phyloP scores from a whole-genome alignment of 2,888 invertebrate genomes.

The Hesperia comma region DNA sequence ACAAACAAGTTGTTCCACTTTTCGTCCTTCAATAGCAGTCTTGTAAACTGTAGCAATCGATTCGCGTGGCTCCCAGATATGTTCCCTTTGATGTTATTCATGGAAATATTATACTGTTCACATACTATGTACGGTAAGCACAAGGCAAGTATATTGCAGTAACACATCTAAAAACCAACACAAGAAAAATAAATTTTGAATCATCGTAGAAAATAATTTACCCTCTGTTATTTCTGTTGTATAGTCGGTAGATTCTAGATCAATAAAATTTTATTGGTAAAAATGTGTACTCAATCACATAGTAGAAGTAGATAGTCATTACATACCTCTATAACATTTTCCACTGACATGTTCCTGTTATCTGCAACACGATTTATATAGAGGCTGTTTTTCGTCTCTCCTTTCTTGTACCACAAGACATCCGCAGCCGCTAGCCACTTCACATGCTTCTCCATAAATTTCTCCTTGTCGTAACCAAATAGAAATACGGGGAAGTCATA shows the following conservation, averaged over 20 bases:
- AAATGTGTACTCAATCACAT: no score
- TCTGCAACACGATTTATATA: conserved; percentile 53
- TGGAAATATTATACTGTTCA: conserved; percentile 60
- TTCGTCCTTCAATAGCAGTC: conserved; percentile 62
- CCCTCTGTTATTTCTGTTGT: no score
- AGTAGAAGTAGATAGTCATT: neutral
- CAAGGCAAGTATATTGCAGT: conserved; percentile 65
- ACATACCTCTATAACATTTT: conserved; percentile 59
- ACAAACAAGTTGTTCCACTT: conserved; percentile 69
- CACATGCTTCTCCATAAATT: conserved; percentile 72
- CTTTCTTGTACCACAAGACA: conserved; percentile 65
- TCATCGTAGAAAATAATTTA: no score
- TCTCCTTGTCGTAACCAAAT: conserved; percentile 61
- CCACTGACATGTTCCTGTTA: conserved; percentile 48
- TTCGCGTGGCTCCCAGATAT: conserved; percentile 49
- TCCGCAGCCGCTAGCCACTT: conserved; percentile 76
- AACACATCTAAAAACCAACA: conserved; percentile 61
- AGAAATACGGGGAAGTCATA: conserved; percentile 73
- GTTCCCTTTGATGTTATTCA: conserved; percentile 33
- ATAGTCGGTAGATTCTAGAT: no score
- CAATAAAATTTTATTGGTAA: no score
- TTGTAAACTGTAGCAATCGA: conserved; percentile 61
- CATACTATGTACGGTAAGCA: conserved; percentile 70
- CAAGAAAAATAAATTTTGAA: conserved; percentile 8
- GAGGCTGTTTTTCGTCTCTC: conserved; percentile 58